Evolutionary conservation across 1,140 invertebrate species (phyloP), one percentile per base, ranked within the genome.

Genomic region (Acromyrmex echinatior): DNA sequence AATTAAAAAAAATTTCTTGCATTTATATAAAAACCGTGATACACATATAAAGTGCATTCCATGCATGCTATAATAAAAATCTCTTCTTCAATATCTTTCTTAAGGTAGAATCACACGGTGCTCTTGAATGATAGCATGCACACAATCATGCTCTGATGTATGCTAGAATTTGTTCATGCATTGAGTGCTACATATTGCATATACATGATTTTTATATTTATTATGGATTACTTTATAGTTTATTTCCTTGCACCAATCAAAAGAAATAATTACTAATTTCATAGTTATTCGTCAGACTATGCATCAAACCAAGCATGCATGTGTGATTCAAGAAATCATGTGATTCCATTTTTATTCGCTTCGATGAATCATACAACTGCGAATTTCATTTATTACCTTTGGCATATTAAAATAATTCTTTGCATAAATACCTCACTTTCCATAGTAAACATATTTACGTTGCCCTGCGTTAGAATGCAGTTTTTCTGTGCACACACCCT

Each of bases 401-500:
- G 28, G 39, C 10, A 35, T 62, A 73, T 74, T 28, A 45, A 70
- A 80, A 35, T 80, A 18, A 3, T 62, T 84, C 62, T 21, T 35
- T 6, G 12, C 14, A 7, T 39, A 25, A 84, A 71, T 16, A 35
- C 63, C 10, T 73, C 39, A 45, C 39, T 84, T n/a, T 62, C 65
- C 7, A 58, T 65, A 28, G 5, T 12, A 78, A 85, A 73, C 39
- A 21, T 79, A 88, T 85, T 58, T 65, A 84, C n/a, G 7, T 12
- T 31, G 53, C 49, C 31, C 12, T 28, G 9, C 25, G 3, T 56
- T 65, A 74, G 53, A 86, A 86, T 88, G 65, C 28, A 77, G 35
- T 71, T 82, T 77, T 84, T 84, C 51, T 49, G 62, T 56, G 62
- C n/a, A 78, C 82, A 86, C 82, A 86, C 85, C 76, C 3, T 68